A percentile compares a stretch with the other conserved stretches of the same genome.
Conservation (phyloP, 2,113 vertebrate species). For the Anas platyrhynchos region DNA sequence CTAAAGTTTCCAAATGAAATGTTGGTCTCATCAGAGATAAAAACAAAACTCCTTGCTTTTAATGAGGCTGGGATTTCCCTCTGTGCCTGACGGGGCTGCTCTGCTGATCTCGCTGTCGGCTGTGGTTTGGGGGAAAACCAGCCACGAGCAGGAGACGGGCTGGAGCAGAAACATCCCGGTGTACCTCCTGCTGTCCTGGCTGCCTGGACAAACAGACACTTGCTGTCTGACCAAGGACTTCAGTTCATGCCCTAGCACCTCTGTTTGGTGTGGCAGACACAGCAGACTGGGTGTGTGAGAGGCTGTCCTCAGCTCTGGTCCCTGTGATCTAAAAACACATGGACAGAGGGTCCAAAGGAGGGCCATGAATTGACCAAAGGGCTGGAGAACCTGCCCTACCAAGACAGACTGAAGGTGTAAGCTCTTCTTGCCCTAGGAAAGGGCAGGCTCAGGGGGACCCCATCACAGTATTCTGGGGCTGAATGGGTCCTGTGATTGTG, state of each 20-base stretch:
- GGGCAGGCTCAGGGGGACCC: too few species aligned
- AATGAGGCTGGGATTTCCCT: neutral
- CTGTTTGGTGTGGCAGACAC: rapidly evolving
- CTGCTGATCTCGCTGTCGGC: neutral
- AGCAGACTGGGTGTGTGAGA: rapidly evolving
- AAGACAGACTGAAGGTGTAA: neutral
- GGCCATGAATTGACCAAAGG: neutral
- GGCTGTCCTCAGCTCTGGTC: neutral
- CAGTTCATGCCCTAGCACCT: neutral
- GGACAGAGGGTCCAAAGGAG: neutral
- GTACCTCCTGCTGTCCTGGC: neutral
- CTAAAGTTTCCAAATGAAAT: neutral
- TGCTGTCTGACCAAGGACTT: neutral
- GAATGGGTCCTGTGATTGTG: neutral
- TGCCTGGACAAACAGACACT: neutral
- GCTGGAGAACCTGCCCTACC: neutral
- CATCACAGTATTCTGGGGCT: neutral
- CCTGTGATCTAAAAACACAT: too few species aligned
- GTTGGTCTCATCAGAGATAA: neutral
- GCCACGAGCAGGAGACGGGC: rapidly evolving
- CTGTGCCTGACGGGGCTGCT: neutral
- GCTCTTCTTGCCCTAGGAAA: neutral
- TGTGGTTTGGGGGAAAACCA: neutral
- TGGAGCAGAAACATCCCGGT: neutral
- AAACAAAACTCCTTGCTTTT: neutral